Percentiles rank a stretch among this genome's conserved stretches.
Conservation (phyloP, 2,797 vertebrate genomes). For the Labroides dimidiatus region DNA sequence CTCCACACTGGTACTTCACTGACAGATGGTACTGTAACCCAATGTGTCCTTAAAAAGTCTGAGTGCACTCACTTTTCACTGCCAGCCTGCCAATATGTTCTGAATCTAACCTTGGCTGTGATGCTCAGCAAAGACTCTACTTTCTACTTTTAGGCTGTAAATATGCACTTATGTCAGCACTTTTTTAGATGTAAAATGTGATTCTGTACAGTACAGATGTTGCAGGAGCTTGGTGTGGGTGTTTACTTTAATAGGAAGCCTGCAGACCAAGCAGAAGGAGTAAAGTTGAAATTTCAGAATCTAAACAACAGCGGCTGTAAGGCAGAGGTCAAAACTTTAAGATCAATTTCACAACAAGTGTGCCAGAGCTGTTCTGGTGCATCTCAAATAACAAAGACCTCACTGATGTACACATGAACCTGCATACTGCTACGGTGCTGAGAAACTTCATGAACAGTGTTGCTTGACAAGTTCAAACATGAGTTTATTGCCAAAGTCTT, state of each 20-base stretch:
- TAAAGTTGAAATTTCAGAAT: constrained; percentile 11
- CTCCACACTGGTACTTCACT: constrained; percentile 69
- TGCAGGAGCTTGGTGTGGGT: constrained; percentile 11
- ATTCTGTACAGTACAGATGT: constrained; percentile 33
- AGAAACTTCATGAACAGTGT: constrained; percentile 13
- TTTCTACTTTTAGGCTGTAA: constrained; percentile 51
- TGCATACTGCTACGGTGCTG: constrained; percentile 1
- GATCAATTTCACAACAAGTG: constrained; percentile 13
- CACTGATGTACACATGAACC: constrained; percentile 7
- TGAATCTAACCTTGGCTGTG: constrained; percentile 23
- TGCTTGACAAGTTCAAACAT: constrained; percentile 19
- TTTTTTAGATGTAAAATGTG: constrained; percentile 54
- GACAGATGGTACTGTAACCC: constrained; percentile 54
- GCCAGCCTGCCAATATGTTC: constrained; percentile 18
- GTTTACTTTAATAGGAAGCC: not conserved
- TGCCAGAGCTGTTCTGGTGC: constrained; percentile 12
- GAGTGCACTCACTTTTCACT: constrained; percentile 19
- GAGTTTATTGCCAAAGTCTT: constrained; percentile 55
- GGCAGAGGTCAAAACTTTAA: not conserved
- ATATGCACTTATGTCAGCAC: constrained; percentile 69
- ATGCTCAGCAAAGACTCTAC: constrained; percentile 24
- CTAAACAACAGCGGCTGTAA: not conserved
- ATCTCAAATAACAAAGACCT: constrained; percentile 2
- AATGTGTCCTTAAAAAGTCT: constrained; percentile 22
- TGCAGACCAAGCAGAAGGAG: not conserved